Base-by-base conservation (phyloP, 2,888 invertebrate species). In the Strigamia crassipes region DNA sequence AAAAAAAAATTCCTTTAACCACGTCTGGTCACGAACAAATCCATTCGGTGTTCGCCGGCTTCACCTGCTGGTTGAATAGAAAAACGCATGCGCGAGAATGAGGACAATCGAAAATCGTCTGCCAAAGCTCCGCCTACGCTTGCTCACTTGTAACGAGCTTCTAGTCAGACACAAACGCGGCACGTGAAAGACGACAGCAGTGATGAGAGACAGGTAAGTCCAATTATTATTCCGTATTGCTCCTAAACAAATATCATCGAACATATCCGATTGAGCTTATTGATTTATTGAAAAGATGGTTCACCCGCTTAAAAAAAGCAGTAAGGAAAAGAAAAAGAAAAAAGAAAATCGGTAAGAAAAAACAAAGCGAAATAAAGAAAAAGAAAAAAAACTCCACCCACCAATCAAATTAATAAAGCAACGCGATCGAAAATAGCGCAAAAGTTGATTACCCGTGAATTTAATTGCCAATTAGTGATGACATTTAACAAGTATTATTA, bases 21-120 rank as follows among this genome's bases (percentile, higher is more conserved):
- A 9, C 61, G 21, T 23, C 61, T 61, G 61, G 18, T n/a, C 61
- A 61, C 61, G 61, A 61, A 61, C 18, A 23, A 61, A 23, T 23
- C 61, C 61, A n/a, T 23, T 61, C n/a, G 61, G 61, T 18, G 61
- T 18, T 23, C 23, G 61, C 61, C 18, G 10, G 61, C 61, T 61
- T 18, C 61, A 61, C 61, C 61, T 61, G 61, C 61, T 61, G 61
- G 18, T 23, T 18, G n/a, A 61, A 61, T 21, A 15, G 23, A 15
- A 61, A 23, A 61, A 61, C 61, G 61, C 61, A 61, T 61, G 61
- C 61, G 61, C 61, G 61, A 23, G 61, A 61, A 61, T 61, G 61
- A 61, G 61, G 61, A 61, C 61, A 61, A 61, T 61, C 61, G 61
- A 61, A 61, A 61, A 61, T 61, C 61, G 61, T 61, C 61, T 61